A percentile compares a stretch with the other conserved stretches of the same genome.
phyloP scores from a whole-genome alignment of 2,888 invertebrate genomes.

The Cephalotes varians region DNA sequence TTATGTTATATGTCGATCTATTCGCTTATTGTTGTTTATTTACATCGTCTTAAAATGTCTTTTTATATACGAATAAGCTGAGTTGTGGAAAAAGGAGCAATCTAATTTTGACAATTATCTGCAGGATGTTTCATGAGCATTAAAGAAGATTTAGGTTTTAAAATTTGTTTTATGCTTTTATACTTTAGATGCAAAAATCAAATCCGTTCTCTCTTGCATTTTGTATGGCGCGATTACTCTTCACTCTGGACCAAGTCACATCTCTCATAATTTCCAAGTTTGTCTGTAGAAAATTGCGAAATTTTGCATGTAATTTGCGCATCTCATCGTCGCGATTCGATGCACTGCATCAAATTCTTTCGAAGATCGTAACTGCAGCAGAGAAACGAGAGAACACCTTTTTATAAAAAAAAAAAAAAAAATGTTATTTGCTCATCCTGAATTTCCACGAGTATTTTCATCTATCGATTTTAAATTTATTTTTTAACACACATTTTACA shows the following conservation, averaged over 20 bases:
- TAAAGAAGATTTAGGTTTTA: neutral
- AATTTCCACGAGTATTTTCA: neutral
- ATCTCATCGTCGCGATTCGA: neutral
- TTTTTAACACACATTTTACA: neutral
- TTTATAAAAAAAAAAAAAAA: neutral
- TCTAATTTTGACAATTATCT: neutral
- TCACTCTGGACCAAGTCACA: conserved; percentile 42
- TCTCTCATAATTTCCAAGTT: conserved; percentile 43
- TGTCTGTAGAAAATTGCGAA: conserved; percentile 32
- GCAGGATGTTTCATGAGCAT: neutral
- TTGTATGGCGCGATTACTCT: neutral
- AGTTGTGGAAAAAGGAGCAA: neutral
- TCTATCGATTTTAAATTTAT: neutral
- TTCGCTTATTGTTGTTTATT: too few relatives aligned
- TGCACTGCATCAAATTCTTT: conserved; percentile 24
- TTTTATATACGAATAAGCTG: neutral
- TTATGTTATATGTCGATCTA: too few relatives aligned
- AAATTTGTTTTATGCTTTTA: conserved; percentile 7
- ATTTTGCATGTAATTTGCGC: conserved; percentile 39
- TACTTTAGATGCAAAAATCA: neutral
- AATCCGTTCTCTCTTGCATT: neutral
- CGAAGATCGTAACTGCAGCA: neutral
- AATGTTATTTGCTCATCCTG: neutral
- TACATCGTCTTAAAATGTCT: neutral
- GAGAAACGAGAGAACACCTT: neutral